Base-by-base conservation (phyloP, 2,113 vertebrate genomes). In the Tinamus guttatus region DNA sequence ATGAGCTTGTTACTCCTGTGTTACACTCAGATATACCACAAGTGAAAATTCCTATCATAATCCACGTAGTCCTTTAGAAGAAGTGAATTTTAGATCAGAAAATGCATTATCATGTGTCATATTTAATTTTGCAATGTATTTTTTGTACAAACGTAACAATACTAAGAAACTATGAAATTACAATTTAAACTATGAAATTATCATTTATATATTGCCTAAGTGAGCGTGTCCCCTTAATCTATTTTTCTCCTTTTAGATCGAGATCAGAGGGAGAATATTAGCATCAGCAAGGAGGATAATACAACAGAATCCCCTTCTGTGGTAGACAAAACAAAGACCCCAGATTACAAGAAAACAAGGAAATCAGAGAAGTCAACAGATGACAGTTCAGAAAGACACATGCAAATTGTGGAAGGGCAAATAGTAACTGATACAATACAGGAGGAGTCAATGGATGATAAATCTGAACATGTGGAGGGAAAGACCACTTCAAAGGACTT, bases 291-390 rank as follows among this genome's bases (percentile, higher is more conserved):
- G 54, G 81, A 85, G 28, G 64, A 92, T 40, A 93, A 19, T 41
- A 81, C 63, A 73, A 92, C 70, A 62, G 89, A 93, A 83, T 96
- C 95, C 3, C 22, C 85, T 85, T 96, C 95, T 73, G 81, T 73
- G 45, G 51, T 21, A 81, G 76, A 97, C 95, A 68, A 83, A 59
- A 76, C 58, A 87, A 91, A 77, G 30, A 85, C 70, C 40, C 52
- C 91, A 83, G 63, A 69, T 9, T 59, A 43, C 82, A 95, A 97
- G 82, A 94, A 97, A 79, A 69, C 90, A 27, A 71, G 79, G 19
- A 62, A 95, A 76, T 84, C 34, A 7, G 43, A 93, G 43, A 81
- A 90, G 58, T 36, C 81, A 83, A 6, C 22, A 71, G 59, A 62
- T 79, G 59, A 40, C 52, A 64, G 56, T 38, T 76, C 70, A 84